Conservation (phyloP, 2,888 invertebrate species). For the Frankliniella fusca region DNA sequence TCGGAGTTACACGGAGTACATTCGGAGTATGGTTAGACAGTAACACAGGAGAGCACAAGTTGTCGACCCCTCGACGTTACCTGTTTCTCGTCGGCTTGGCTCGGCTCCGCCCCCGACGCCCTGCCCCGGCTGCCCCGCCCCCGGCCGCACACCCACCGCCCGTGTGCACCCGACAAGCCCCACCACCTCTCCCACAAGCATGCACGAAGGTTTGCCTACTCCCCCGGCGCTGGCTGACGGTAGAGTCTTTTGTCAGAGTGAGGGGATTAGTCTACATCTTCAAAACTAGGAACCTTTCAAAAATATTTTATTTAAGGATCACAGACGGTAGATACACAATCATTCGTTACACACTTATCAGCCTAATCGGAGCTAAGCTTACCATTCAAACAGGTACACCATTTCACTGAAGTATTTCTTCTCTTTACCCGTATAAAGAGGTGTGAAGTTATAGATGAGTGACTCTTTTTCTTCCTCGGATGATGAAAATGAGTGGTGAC, state of each 20-base stretch:
- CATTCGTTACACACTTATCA: background rate
- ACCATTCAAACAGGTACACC: conserved; percentile 60
- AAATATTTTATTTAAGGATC: background rate
- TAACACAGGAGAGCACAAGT: too few relatives aligned
- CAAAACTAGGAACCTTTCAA: background rate
- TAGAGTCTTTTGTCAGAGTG: background rate
- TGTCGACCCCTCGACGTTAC: too few relatives aligned
- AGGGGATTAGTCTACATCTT: background rate
- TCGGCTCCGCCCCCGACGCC: too few relatives aligned
- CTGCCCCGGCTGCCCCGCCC: too few relatives aligned
- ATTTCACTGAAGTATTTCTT: conserved; percentile 57
- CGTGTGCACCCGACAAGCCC: background rate
- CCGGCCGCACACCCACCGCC: background rate
- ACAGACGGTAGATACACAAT: background rate
- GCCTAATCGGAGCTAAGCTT: background rate
- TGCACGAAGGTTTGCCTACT: background rate
- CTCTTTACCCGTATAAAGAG: conserved; percentile 57
- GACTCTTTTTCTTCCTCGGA: conserved; percentile 50
- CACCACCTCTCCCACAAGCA: background rate
- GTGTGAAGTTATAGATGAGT: conserved; percentile 69
- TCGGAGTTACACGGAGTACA: too few relatives aligned
- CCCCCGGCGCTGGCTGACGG: background rate
- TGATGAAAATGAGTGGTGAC: conserved; percentile 54
- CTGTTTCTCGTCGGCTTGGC: too few relatives aligned
- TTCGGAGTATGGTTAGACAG: too few relatives aligned